Evolutionary conservation across 2,797 vertebrate species (phyloP), one percentile per base, ranked within the genome.

Genomic region (Leptodactylus fallax): DNA sequence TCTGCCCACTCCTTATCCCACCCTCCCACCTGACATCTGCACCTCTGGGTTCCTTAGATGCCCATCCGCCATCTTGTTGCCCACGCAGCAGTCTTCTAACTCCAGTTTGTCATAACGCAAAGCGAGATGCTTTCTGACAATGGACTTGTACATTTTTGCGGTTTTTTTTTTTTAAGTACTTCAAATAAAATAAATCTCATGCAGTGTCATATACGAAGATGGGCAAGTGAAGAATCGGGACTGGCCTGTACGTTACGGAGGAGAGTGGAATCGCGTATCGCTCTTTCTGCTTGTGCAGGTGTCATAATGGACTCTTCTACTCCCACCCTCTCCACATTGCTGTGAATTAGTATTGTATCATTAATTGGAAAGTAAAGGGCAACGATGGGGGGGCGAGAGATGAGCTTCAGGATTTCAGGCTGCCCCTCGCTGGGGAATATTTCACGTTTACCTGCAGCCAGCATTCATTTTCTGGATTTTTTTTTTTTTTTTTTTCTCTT

Each of bases 101-200:
- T 60, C 79, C 85, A 1, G 25, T 87, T 45, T 84, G 72, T 88
- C 91, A 76, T 77, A 88, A 14, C 58, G 79, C 84, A 84, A 82
- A 88, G 76, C 14, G 83, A 51, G 87, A 90, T 83, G 87, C 91
- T 92, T 91, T 93, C 93, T 91, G 91, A 92, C 91, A 91, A 80
- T 79, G 91, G 91, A 93, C 92, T 91, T 63, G 91, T 91, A 93
- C 90, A 92, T 45, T 90, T 92, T 17, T 72, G 9, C 36, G 21
- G 49, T 9, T 49, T 45, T 11, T 77, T 87, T 92, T 86, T 89
- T 89, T 87, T 36, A 76, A 19, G n/a, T 76, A 72, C 69, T 74
- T 47, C 49, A 61, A 80, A 80, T 77, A 88, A 87, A 45, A 74
- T 51, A 85, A 76, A 69, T 58, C 23, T 61, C 65, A 55, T 47